Percentiles rank a stretch among this genome's conserved stretches.
phyloP scores from a whole-genome alignment of 2,113 vertebrate genomes.

The Lontra canadensis region DNA sequence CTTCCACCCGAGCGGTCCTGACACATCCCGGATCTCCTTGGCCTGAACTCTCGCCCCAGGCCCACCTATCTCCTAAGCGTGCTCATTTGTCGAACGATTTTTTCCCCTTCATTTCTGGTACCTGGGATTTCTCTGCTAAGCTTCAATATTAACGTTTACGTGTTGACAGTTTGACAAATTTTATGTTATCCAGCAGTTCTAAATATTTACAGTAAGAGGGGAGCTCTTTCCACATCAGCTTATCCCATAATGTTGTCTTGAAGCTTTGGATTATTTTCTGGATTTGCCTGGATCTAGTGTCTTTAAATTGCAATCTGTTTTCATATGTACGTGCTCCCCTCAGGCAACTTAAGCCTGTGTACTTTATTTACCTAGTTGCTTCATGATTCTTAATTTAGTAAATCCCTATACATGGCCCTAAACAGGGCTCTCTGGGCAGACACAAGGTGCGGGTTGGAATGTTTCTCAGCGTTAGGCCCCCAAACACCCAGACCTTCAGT shows the following conservation, averaged over 20 bases:
- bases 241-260: background rate
- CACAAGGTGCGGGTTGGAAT: accelerated
- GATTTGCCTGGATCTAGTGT: background rate
- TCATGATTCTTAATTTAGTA: constrained; percentile 22
- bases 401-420: background rate
- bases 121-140: background rate
- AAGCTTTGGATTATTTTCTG: background rate
- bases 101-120: background rate
- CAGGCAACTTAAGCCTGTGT: background rate
- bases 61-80: background rate
- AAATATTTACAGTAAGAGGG: background rate
- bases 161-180: background rate
- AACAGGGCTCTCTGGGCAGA: background rate
- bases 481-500: background rate
- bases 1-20: too few species aligned
- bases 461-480: background rate
- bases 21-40: background rate
- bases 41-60: background rate
- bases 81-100: background rate
- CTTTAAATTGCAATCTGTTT: background rate
- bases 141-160: background rate
- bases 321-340: background rate
- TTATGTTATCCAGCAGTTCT: background rate
- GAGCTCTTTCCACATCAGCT: background rate
- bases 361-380: background rate